A percentile compares a stretch with the other conserved stretches of the same genome.
phyloP scores from a whole-genome alignment of 64 coral and sea anemone genomes.

The Montipora efflorescens region DNA sequence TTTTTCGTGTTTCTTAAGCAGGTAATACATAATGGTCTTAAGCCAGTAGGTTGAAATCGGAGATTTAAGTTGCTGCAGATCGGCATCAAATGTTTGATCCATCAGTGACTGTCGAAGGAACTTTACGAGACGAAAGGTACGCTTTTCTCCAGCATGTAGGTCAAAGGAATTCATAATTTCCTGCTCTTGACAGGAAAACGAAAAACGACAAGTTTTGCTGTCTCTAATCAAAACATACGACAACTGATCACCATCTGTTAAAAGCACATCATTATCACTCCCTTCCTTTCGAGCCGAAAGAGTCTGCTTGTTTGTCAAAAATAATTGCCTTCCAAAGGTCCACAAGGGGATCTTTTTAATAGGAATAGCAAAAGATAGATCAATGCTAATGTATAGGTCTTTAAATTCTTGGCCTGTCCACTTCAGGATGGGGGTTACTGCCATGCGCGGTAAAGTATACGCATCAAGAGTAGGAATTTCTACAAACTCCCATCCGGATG shows the following conservation, averaged over 20 bases:
- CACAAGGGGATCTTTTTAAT: neutral
- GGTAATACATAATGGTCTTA: too few species aligned
- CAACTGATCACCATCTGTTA: neutral
- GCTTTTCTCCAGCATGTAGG: too few species aligned
- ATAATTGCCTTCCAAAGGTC: slow-evolving; percentile 10
- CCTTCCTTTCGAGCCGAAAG: neutral
- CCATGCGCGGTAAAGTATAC: neutral
- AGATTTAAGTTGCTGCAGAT: too few species aligned
- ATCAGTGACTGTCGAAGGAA: too few species aligned
- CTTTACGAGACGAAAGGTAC: too few species aligned
- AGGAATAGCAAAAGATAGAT: slow-evolving; percentile 12
- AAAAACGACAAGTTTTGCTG: neutral
- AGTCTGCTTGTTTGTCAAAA: neutral
- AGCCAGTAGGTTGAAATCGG: too few species aligned
- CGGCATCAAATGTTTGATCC: too few species aligned
- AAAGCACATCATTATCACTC: neutral
- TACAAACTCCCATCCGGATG: slow-evolving; percentile 4
- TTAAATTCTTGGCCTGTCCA: slow-evolving; percentile 4
- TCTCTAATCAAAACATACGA: slow-evolving; percentile 1
- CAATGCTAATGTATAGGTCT: neutral
- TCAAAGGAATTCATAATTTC: too few species aligned
- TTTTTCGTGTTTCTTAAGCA: too few species aligned
- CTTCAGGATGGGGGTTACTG: neutral
- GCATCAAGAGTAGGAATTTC: neutral
- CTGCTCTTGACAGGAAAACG: too few species aligned